phyloP scores from a whole-genome alignment of 2,113 vertebrate species.

The Rhombomys opimus region DNA sequence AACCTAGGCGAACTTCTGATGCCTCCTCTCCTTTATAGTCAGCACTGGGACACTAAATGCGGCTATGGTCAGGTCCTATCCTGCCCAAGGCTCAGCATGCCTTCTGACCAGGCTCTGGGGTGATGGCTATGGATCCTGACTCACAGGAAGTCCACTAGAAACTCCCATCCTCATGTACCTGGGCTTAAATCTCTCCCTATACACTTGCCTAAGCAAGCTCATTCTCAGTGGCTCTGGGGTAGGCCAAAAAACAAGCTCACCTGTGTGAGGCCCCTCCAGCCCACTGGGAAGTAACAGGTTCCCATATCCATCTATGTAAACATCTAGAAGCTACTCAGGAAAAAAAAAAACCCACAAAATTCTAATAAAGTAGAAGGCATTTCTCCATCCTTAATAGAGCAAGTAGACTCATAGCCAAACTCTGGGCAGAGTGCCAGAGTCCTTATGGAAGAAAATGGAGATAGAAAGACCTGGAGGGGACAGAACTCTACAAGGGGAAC shows the following conservation, averaged over 20 bases:
- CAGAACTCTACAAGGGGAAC: no score
- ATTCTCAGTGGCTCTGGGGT: not conserved
- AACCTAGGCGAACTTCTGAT: no score
- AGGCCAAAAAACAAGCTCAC: no score
- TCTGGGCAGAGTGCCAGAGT: no score
- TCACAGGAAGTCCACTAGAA: accelerated
- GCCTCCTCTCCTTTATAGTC: no score
- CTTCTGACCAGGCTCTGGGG: not conserved
- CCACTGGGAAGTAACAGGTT: not conserved
- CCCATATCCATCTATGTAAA: not conserved
- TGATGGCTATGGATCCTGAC: no score
- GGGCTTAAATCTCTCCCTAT: not conserved
- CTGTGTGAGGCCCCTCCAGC: not conserved
- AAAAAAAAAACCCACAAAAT: not conserved
- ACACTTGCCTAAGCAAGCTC: not conserved
- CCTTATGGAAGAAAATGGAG: no score
- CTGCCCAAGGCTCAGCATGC: not conserved
- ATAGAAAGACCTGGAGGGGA: no score
- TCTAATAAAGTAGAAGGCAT: not conserved
- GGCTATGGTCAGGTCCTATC: not conserved
- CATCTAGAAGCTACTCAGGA: not conserved
- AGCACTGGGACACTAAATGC: not conserved
- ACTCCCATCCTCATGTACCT: no score
- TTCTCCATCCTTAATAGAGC: not conserved
- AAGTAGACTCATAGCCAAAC: not conserved